A percentile compares a stretch with the other conserved stretches of the same genome.
phyloP scores from a whole-genome alignment of 2,113 vertebrate genomes.

The Tapirus terrestris region DNA sequence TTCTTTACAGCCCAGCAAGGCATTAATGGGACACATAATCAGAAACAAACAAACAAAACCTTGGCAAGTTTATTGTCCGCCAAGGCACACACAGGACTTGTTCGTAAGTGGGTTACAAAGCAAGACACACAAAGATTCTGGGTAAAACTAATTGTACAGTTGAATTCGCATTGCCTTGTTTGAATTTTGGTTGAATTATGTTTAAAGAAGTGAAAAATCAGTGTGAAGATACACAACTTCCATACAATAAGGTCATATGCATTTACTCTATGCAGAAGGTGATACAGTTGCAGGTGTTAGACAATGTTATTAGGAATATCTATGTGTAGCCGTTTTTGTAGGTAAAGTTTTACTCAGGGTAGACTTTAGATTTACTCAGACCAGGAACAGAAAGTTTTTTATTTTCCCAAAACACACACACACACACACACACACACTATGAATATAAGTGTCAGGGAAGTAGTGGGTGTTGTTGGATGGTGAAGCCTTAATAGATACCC shows the following conservation, averaged over 20 bases:
- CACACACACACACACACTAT: not conserved
- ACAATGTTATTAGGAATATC: not conserved
- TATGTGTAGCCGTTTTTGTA: not conserved
- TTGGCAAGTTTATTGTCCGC: not conserved
- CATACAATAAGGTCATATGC: not conserved
- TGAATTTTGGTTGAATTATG: not conserved
- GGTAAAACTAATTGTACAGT: not conserved
- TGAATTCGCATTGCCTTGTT: not conserved
- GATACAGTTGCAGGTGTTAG: not conserved
- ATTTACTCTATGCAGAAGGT: not conserved
- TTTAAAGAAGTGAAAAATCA: not conserved
- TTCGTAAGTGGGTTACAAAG: not conserved
- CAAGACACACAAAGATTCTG: not conserved
- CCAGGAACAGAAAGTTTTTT: not conserved
- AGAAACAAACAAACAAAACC: not conserved
- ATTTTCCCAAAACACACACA: not conserved
- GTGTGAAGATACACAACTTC: not conserved
- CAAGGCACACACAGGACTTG: not conserved
- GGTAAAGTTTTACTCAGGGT: not conserved
- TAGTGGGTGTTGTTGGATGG: not conserved
- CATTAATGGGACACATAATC: not conserved
- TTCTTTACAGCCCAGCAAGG: not conserved
- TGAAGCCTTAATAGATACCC: not conserved
- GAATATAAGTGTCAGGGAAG: not conserved
- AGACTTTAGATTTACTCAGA: slow-evolving; percentile 7